Evolutionary conservation across 2,113 vertebrate species (phyloP).

Genomic region (Tachuris rubrigastra): DNA sequence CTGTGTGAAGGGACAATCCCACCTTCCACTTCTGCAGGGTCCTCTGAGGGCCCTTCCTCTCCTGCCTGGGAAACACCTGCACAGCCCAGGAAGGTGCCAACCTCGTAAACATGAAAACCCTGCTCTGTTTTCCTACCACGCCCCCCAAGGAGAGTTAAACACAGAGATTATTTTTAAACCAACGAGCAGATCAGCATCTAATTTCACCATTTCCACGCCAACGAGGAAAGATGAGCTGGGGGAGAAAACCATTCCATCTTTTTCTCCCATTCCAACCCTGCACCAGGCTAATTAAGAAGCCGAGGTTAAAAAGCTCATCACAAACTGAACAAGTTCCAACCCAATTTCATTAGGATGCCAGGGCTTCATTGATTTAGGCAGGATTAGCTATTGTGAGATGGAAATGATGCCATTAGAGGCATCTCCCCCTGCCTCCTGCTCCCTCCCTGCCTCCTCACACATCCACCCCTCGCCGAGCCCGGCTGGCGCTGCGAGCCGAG

Average conservation of each 20-base stretch:
- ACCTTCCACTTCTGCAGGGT: neutral
- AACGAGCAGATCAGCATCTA: constrained; percentile 21
- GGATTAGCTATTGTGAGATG: constrained; percentile 62
- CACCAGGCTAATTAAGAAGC: constrained; percentile 60
- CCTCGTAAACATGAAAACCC: neutral
- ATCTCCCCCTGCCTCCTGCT: constrained; percentile 1
- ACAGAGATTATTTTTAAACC: constrained; percentile 39
- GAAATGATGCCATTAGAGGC: neutral
- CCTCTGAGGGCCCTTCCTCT: neutral
- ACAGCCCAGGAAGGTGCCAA: neutral
- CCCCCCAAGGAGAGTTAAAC: neutral
- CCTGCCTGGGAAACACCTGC: neutral
- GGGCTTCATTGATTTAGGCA: constrained; percentile 22
- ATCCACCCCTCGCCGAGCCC: neutral
- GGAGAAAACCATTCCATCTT: neutral
- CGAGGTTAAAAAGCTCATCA: constrained; percentile 64
- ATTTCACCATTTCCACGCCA: constrained; percentile 1
- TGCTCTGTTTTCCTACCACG: neutral
- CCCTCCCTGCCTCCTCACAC: neutral
- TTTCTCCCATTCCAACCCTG: neutral
- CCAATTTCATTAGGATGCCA: constrained; percentile 32
- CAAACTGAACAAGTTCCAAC: constrained; percentile 56
- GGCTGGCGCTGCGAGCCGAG: neutral
- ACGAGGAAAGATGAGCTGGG: neutral
- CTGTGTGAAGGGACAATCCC: neutral